A percentile compares a stretch with the other conserved stretches of the same genome.
These are phyloP conservation scores for Gambusia holbrooki DNA, from an alignment of 2,113 vertebrate genomes.

Conservation along the genomic window DNA sequence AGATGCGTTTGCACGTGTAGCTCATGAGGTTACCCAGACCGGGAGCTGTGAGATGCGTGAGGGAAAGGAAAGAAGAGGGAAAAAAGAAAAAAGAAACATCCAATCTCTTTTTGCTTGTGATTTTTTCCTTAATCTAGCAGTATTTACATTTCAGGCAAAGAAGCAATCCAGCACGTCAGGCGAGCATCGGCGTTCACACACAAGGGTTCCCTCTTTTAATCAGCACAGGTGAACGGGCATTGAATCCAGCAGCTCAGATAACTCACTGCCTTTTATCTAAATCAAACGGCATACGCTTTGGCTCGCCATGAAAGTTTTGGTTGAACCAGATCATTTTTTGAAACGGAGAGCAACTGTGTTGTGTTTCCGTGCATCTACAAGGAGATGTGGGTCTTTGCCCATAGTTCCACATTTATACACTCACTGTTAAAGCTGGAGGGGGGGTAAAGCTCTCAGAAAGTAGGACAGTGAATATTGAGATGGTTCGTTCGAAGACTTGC, in stretches of 20 bases:
- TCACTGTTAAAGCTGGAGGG: conserved; percentile 9
- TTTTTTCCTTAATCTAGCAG: no score
- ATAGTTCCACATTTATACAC: conserved; percentile 17
- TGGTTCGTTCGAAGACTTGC: conserved; percentile 41
- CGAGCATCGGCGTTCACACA: no score
- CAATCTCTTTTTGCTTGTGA: neutral
- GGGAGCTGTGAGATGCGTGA: neutral
- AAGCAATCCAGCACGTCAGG: neutral
- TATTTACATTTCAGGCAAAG: neutral
- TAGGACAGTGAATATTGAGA: conserved; percentile 58
- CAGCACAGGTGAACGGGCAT: neutral
- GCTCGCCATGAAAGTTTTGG: neutral
- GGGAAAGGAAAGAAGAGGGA: no score
- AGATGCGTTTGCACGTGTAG: neutral
- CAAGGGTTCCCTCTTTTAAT: neutral
- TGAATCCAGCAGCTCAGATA: neutral
- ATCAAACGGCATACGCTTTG: neutral
- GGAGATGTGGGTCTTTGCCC: conserved; percentile 14
- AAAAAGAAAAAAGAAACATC: neutral
- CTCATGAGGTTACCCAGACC: neutral
- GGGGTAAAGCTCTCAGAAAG: conserved; percentile 49
- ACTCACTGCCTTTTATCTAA: neutral
- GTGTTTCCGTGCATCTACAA: neutral
- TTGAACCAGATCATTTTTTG: neutral
- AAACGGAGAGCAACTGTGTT: neutral